These are phyloP conservation scores for Dermolepida albohirtum DNA, from an alignment of 2,888 invertebrate genomes.

Conservation along the genomic window DNA sequence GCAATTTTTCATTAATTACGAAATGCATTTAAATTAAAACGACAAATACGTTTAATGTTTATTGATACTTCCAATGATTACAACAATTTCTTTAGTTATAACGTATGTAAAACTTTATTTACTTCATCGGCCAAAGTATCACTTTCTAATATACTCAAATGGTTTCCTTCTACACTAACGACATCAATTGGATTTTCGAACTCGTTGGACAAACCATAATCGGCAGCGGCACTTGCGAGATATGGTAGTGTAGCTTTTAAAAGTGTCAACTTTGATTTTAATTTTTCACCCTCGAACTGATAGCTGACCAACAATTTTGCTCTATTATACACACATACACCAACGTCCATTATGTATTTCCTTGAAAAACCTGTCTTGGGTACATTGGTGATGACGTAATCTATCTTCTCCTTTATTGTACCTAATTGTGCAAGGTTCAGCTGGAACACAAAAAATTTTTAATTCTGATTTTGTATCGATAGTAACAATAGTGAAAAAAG, in stretches of 20 bases:
- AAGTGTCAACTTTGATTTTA: constrained; percentile 72
- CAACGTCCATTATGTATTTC: constrained; percentile 63
- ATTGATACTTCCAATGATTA: too few relatives aligned
- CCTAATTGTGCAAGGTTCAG: constrained; percentile 1
- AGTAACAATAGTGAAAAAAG: too few relatives aligned
- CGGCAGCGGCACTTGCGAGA: constrained; percentile 63
- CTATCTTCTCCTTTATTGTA: constrained; percentile 36
- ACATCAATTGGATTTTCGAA: constrained; percentile 71
- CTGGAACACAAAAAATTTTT: constrained; percentile 5
- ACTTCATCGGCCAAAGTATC: constrained; percentile 73
- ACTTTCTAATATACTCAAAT: constrained; percentile 76
- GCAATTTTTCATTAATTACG: too few relatives aligned
- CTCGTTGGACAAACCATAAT: constrained; percentile 73
- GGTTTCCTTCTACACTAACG: constrained; percentile 78
- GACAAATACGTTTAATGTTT: too few relatives aligned
- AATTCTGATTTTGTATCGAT: too few relatives aligned
- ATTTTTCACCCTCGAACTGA: constrained; percentile 58
- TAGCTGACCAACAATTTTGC: constrained; percentile 68
- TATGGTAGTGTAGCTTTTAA: constrained; percentile 69
- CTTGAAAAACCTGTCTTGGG: constrained; percentile 59
- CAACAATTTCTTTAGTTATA: too few relatives aligned
- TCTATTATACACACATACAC: constrained; percentile 67
- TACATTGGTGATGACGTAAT: constrained; percentile 45
- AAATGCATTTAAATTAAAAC: too few relatives aligned
- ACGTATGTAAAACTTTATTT: constrained; percentile 58